A percentile compares a stretch with the other conserved stretches of the same genome.
These are phyloP conservation scores for Sebastes matsubarae DNA, from an alignment of 2,797 vertebrate genomes.

Conservation along the genomic window DNA sequence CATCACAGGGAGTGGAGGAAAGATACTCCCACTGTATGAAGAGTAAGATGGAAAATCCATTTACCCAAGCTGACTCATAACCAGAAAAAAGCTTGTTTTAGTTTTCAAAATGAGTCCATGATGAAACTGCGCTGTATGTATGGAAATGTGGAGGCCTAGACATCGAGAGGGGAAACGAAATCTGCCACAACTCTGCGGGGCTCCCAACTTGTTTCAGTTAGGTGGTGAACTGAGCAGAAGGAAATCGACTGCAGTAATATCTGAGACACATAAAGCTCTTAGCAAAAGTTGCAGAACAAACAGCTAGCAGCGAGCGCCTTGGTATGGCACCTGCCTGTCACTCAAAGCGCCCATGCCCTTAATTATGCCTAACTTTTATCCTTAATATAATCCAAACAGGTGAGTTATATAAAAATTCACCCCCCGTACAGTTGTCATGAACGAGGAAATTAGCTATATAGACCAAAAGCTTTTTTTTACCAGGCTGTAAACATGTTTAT, in stretches of 20 bases:
- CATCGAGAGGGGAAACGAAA: constrained; percentile 29
- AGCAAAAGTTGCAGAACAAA: background rate
- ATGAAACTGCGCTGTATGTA: constrained; percentile 58
- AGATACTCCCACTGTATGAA: constrained; percentile 70
- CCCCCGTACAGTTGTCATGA: too few species aligned
- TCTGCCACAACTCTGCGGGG: constrained; percentile 29
- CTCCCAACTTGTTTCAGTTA: constrained; percentile 28
- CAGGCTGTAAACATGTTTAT: too few species aligned
- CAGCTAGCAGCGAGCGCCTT: too few species aligned
- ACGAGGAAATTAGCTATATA: too few species aligned
- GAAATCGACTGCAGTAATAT: background rate
- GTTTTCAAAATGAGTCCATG: constrained; percentile 61
- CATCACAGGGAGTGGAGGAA: constrained; percentile 70
- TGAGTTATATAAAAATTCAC: too few species aligned
- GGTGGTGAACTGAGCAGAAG: background rate
- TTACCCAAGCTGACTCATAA: constrained; percentile 76
- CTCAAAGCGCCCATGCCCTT: too few species aligned
- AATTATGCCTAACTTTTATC: too few species aligned
- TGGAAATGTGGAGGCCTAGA: constrained; percentile 66
- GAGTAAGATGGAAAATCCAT: constrained; percentile 80
- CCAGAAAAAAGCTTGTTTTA: constrained; percentile 55
- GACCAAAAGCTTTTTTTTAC: too few species aligned
- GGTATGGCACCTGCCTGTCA: too few species aligned
- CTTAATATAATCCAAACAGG: too few species aligned
- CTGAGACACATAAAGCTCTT: background rate